These are phyloP conservation scores for Aythya baeri DNA, from an alignment of 2,113 vertebrate genomes.

Conservation along the genomic window DNA sequence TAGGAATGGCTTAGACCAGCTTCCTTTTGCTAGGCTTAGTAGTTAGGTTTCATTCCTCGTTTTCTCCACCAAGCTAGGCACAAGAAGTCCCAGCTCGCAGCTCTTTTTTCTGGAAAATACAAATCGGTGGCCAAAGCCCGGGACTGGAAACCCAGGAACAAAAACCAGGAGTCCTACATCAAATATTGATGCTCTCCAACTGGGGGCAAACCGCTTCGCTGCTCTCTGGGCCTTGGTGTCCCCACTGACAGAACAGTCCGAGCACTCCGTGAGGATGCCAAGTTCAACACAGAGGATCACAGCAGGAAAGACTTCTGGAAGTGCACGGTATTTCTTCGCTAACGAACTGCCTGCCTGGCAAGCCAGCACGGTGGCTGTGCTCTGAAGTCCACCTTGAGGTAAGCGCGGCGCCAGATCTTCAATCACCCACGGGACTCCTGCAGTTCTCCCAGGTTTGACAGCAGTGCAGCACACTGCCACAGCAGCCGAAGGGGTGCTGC, in stretches of 20 bases:
- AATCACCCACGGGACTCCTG: neutral
- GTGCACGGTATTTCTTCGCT: neutral
- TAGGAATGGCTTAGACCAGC: neutral
- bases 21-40: neutral
- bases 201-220: slow-evolving; percentile 2
- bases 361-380: neutral
- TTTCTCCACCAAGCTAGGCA: neutral
- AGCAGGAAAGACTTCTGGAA: neutral
- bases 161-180: neutral
- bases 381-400: neutral
- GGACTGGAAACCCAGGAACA: neutral
- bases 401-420: neutral
- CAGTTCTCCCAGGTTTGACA: neutral
- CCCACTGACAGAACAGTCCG: neutral
- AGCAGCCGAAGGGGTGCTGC: slow-evolving; percentile 35
- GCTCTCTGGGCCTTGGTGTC: slow-evolving; percentile 5
- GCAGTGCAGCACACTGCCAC: neutral
- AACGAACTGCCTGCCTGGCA: neutral
- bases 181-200: neutral
- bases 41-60: neutral
- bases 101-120: neutral
- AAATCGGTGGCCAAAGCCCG: neutral
- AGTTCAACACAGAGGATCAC: slow-evolving; percentile 31
- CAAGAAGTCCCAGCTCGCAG: neutral
- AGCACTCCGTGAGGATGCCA: neutral